Percentiles rank a stretch among this genome's conserved stretches.
phyloP scores from a whole-genome alignment of 1,140 invertebrate genomes.

The Mactra quadrangularis region DNA sequence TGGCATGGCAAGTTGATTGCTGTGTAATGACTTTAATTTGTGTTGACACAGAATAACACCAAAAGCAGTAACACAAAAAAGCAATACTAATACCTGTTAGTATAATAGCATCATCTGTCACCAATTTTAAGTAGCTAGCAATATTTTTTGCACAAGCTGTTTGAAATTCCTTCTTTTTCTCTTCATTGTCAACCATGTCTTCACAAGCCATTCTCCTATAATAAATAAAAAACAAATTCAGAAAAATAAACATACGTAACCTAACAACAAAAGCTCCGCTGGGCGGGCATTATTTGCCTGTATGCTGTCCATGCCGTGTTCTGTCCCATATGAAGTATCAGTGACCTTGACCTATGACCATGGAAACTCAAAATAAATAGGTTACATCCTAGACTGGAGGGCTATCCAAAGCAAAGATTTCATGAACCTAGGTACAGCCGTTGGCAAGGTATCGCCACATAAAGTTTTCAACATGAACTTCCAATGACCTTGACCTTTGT shows the following conservation, averaged over 20 bases:
- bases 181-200: background rate
- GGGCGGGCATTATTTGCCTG: background rate
- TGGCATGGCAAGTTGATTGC: background rate
- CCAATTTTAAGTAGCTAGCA: background rate
- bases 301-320: background rate
- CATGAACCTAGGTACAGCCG: no score
- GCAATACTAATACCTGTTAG: background rate
- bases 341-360: background rate
- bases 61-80: background rate
- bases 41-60: background rate
- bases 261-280: background rate
- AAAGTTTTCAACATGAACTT: no score
- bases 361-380: no score
- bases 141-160: background rate
- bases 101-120: background rate
- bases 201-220: background rate
- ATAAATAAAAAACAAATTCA: background rate
- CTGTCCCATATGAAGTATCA: background rate
- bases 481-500: no score
- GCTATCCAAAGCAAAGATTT: no score
- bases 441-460: no score
- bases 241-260: background rate
- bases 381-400: no score
- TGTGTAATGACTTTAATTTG: background rate
- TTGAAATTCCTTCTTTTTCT: background rate